These are phyloP conservation scores for Drosophila macrothrix DNA, from an alignment of 2,888 invertebrate genomes.

Conservation along the genomic window DNA sequence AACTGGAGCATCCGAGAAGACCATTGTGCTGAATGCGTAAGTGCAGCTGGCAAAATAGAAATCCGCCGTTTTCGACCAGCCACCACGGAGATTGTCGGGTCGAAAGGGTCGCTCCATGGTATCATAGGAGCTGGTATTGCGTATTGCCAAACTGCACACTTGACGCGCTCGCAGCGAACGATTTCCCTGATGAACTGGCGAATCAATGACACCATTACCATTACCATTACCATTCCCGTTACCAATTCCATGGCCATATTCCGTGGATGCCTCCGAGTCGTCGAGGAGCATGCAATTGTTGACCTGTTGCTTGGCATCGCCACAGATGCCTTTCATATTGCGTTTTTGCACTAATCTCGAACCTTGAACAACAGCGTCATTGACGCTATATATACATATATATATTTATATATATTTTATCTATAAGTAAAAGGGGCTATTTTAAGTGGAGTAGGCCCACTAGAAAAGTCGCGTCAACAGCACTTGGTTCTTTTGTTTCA, in stretches of 20 bases:
- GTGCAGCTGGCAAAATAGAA: constrained; percentile 93
- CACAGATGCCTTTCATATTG: constrained; percentile 80
- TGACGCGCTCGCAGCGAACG: constrained; percentile 61
- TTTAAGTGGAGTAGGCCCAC: constrained; percentile 20
- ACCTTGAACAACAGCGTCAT: constrained; percentile 36
- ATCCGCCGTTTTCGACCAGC: constrained; percentile 91
- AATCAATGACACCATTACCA: constrained; percentile 2
- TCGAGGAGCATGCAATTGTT: constrained; percentile 73
- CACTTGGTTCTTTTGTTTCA: constrained; percentile 34
- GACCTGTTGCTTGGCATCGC: constrained; percentile 78
- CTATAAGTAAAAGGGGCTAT: constrained; percentile 14
- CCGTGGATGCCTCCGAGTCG: constrained; percentile 42
- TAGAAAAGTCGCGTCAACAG: constrained; percentile 34
- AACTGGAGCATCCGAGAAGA: constrained; percentile 90
- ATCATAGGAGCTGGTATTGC: constrained; percentile 81
- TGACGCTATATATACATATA: constrained; percentile 12
- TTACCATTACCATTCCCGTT: constrained; percentile 10
- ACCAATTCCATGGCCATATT: not conserved
- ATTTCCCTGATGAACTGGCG: constrained; percentile 19
- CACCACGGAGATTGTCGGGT: constrained; percentile 86
- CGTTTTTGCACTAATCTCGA: constrained; percentile 5
- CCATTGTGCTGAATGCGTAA: constrained; percentile 93
- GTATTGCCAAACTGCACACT: constrained; percentile 67
- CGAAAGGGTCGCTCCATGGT: constrained; percentile 83
- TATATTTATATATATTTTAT: not conserved